phyloP scores from a whole-genome alignment of 2,888 invertebrate genomes.

The Anticlea derivata region DNA sequence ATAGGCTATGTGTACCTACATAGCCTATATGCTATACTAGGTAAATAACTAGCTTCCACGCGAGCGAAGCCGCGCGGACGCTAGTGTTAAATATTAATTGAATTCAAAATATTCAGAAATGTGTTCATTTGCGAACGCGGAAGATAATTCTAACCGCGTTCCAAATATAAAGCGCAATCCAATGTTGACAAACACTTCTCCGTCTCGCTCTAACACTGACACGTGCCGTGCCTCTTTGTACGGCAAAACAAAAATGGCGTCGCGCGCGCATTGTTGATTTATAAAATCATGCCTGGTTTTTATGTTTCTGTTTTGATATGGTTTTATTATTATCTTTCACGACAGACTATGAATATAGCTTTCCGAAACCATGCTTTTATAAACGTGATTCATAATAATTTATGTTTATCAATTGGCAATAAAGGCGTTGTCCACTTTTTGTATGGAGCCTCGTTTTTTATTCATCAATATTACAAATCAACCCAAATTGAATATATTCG shows the following conservation, averaged over 20 bases:
- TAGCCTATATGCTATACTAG: too few species aligned
- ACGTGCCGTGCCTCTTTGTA: conserved; percentile 37
- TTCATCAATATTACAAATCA: too few species aligned
- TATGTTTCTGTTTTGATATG: conserved; percentile 24
- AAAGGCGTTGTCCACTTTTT: too few species aligned
- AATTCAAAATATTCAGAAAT: conserved; percentile 1
- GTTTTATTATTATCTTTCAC: conserved; percentile 2
- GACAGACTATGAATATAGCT: neutral
- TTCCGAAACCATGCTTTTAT: too few species aligned
- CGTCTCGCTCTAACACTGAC: conserved; percentile 42
- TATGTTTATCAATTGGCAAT: too few species aligned
- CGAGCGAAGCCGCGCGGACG: too few species aligned
- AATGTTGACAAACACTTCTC: conserved; percentile 68
- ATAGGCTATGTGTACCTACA: too few species aligned
- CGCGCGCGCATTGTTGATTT: conserved; percentile 19
- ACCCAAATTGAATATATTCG: too few species aligned
- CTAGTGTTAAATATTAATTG: too few species aligned
- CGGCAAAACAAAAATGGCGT: conserved; percentile 39
- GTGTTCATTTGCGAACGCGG: conserved; percentile 33
- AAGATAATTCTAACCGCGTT: conserved; percentile 39
- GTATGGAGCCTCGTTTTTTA: too few species aligned
- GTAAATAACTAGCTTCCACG: too few species aligned
- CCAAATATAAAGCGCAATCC: conserved; percentile 58
- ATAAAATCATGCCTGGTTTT: conserved; percentile 23
- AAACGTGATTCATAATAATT: too few species aligned